These are phyloP conservation scores for Fregetta grallaria DNA, from an alignment of 2,113 vertebrate species.

Conservation along the genomic window DNA sequence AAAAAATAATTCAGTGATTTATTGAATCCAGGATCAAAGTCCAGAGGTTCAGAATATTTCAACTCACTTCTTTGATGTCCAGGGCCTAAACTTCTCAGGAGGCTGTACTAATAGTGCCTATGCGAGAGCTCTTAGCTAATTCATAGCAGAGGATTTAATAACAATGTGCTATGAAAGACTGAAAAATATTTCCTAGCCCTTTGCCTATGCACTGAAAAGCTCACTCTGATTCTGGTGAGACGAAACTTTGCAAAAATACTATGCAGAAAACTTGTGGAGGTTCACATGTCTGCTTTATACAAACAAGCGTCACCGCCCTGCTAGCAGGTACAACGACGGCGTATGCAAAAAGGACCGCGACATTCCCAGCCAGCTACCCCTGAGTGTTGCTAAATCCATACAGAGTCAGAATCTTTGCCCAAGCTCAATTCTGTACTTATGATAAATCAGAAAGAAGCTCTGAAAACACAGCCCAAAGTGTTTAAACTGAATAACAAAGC, in stretches of 20 bases:
- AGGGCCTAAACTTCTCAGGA: background rate
- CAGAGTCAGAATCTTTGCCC: background rate
- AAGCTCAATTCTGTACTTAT: background rate
- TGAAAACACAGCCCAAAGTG: background rate
- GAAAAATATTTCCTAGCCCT: background rate
- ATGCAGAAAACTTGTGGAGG: background rate
- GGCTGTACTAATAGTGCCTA: no score
- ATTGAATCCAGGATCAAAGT: background rate
- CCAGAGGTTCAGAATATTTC: background rate
- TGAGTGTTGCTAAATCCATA: background rate
- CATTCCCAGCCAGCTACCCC: background rate
- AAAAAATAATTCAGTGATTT: background rate
- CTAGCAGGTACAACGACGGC: background rate
- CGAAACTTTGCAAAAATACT: background rate
- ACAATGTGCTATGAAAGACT: background rate
- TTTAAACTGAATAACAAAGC: background rate
- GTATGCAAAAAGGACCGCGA: background rate
- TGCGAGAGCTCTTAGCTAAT: background rate
- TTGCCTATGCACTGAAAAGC: background rate
- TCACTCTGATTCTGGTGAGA: background rate
- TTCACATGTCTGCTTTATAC: background rate
- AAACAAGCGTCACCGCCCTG: background rate
- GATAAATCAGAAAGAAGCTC: background rate
- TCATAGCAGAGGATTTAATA: background rate
- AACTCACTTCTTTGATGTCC: background rate